Conservation (phyloP, 2,113 vertebrate genomes). For the Ursus arctos region DNA sequence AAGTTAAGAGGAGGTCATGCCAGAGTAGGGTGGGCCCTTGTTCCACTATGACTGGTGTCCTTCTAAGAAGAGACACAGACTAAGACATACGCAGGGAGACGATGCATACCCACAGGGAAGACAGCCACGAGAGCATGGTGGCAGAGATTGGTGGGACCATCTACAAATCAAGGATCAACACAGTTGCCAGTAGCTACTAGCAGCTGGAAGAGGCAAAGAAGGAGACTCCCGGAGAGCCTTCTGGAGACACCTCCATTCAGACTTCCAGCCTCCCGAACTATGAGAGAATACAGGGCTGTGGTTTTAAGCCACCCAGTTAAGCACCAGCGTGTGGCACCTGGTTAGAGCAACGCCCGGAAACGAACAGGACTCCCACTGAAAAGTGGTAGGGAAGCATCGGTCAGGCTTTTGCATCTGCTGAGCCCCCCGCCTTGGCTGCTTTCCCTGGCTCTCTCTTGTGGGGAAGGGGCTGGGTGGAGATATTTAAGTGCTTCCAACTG, state of each 20-base stretch:
- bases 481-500: not conserved
- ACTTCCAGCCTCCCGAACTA: not conserved
- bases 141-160: accelerated
- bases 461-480: not conserved
- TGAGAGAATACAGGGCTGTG: not conserved
- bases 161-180: not conserved
- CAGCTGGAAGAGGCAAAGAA: not conserved
- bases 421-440: not conserved
- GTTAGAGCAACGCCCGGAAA: not conserved
- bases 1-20: not conserved
- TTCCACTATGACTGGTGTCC: not conserved
- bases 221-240: not conserved
- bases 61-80: not conserved
- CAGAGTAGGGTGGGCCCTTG: not conserved
- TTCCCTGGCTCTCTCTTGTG: not conserved
- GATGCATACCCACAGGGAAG: not conserved
- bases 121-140: accelerated
- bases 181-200: not conserved
- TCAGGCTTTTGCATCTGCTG: not conserved
- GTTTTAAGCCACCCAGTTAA: not conserved
- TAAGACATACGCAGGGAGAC: not conserved
- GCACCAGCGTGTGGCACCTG: not conserved
- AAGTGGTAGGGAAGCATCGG: not conserved
- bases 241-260: not conserved
- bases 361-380: accelerated